Conservation (phyloP, 1,140 invertebrate genomes). For the Apis florea region DNA sequence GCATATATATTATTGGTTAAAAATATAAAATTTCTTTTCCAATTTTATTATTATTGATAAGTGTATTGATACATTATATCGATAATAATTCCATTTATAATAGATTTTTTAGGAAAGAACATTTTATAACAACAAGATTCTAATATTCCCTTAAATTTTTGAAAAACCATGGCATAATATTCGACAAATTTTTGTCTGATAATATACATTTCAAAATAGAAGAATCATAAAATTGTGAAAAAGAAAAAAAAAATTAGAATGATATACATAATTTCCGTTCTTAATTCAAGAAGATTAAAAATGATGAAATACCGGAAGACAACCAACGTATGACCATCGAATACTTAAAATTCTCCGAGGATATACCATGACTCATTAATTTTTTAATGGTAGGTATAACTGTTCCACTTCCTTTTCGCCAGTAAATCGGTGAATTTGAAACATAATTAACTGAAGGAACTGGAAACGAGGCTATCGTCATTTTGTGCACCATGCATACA, state of each 20-base stretch:
- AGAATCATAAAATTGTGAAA: background rate
- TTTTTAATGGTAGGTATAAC: slow-evolving; percentile 49
- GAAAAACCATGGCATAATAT: too few relatives aligned
- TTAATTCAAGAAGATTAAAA: too few relatives aligned
- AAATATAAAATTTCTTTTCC: too few relatives aligned
- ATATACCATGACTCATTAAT: slow-evolving; percentile 42
- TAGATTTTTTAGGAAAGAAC: too few relatives aligned
- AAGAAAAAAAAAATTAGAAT: background rate
- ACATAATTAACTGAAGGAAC: slow-evolving; percentile 40
- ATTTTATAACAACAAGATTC: too few relatives aligned
- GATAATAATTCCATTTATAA: too few relatives aligned
- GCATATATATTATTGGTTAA: background rate
- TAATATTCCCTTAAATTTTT: too few relatives aligned
- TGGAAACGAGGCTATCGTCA: slow-evolving; percentile 30
- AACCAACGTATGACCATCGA: slow-evolving; percentile 38
- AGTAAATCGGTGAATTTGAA: slow-evolving; percentile 44
- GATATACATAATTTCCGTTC: background rate
- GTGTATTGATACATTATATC: too few relatives aligned
- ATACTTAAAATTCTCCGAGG: slow-evolving; percentile 35
- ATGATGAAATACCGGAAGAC: slow-evolving; percentile 36
- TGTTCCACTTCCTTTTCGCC: slow-evolving; percentile 40
- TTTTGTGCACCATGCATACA: background rate
- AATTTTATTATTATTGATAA: too few relatives aligned
- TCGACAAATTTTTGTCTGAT: too few relatives aligned
- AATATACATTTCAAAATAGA: background rate